A percentile compares a stretch with the other conserved stretches of the same genome.
phyloP scores from a whole-genome alignment of 2,113 vertebrate species.

The Sylvilagus bachmani region DNA sequence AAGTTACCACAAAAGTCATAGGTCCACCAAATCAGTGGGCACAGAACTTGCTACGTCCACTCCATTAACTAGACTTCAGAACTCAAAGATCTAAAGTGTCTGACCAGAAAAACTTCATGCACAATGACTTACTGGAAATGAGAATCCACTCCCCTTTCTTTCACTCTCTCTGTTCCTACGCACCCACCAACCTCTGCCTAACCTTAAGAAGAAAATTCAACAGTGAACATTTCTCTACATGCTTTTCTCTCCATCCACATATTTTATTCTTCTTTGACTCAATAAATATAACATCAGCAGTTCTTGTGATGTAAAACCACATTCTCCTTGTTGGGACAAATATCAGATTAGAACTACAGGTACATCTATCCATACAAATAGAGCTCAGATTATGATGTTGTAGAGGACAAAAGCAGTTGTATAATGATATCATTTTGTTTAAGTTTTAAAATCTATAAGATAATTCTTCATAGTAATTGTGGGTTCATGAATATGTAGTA shows the following conservation, averaged over 20 bases:
- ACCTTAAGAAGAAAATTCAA: slow-evolving; percentile 19
- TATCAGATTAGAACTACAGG: not conserved
- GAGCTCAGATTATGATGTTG: not conserved
- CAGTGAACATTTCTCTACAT: not conserved
- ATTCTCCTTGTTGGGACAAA: not conserved
- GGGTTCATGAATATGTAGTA: not conserved
- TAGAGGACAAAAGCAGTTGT: not conserved
- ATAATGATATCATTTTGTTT: not conserved
- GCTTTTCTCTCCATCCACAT: not conserved
- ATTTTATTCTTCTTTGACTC: slow-evolving; percentile 24
- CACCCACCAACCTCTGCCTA: not conserved
- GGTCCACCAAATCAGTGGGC: not conserved
- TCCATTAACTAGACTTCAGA: not conserved
- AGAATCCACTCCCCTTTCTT: not conserved
- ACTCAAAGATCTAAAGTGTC: not conserved
- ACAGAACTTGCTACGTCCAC: not conserved
- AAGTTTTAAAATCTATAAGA: slow-evolving; percentile 1
- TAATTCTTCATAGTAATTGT: not conserved
- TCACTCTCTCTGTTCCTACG: not conserved
- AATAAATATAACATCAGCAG: not conserved
- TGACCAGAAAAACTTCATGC: not conserved
- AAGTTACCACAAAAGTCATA: not conserved
- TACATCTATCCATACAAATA: not conserved
- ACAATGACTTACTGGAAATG: not conserved
- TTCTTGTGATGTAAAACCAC: slow-evolving; percentile 15